Base-by-base conservation (phyloP, 2,113 vertebrate genomes). In the Tamias sibiricus region DNA sequence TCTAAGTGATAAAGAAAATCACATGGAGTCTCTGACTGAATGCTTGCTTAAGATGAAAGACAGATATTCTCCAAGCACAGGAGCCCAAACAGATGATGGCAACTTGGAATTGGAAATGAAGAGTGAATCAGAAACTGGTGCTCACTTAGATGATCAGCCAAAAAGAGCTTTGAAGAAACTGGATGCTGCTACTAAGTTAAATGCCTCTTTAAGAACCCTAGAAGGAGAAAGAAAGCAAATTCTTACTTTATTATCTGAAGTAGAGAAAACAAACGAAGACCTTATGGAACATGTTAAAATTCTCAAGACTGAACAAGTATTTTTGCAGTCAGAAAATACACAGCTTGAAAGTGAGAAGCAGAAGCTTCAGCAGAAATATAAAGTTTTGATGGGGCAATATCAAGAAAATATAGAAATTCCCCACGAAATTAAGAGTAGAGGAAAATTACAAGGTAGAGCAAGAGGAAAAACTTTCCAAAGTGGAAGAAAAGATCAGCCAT, bases 401-500 rank as follows among this genome's bases (percentile, higher is more conserved):
- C 49, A 69, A 72, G 49, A 82, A 69, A 44, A n/a, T 28, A 10
- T 28, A 83, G 44, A 83, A 37, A 82, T 40, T 32, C 32, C 42
- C 74, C 9, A 99, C 99, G 98, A 99, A 99, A 97, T 97, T 99
- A 96, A 99, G 99, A 12, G 99, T 99, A 96, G 99, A 99, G 95
- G 99, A 99, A 98, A 99, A 99, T 95, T 99, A 99, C 71, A 99
- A 99, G 37, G 92, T 99, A 82, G 99, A 99, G 98, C 99, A 99
- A 96, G 99, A 99, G 93, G 99, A 99, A 97, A 99, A 99, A 97
- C 98, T 99, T 91, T 99, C 98, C 85, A 99, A 99, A 99, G 99
- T 99, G 5, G 99, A 99, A 96, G 99, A 99, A 98, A 99, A 99
- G 98, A 99, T 99, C 94, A 99, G 74, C 52, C 91, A 99, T 98